These are phyloP conservation scores for Hemiscyllium ocellatum DNA, from an alignment of 2,113 vertebrate species.

Conservation along the genomic window DNA sequence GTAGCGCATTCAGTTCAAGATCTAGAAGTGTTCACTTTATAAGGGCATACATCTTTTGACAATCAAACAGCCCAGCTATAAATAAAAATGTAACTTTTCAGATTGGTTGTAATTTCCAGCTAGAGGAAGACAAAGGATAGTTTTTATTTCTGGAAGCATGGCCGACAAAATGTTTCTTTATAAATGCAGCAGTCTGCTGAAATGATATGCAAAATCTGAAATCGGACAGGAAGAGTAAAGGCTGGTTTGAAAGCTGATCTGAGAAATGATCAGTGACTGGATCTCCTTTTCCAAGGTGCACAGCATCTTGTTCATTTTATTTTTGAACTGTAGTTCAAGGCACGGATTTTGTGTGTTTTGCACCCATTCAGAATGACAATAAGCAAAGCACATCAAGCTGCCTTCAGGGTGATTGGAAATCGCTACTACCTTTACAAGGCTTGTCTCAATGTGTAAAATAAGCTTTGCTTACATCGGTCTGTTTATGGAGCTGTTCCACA, in stretches of 20 bases:
- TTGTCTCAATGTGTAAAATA: not conserved
- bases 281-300: not conserved
- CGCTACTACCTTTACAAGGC: not conserved
- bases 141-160: slow-evolving; percentile 47
- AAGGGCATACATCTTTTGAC: slow-evolving; percentile 65
- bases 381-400: not conserved
- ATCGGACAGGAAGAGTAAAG: slow-evolving; percentile 13
- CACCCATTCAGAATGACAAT: not conserved
- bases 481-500: not conserved
- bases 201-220: not conserved
- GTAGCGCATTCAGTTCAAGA: slow-evolving; percentile 57
- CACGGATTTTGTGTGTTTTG: not conserved
- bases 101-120: slow-evolving; percentile 7
- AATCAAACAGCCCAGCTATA: slow-evolving; percentile 61
- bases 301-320: not conserved
- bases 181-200: not conserved
- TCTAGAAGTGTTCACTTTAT: slow-evolving; percentile 59
- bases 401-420: not conserved
- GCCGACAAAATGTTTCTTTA: not conserved
- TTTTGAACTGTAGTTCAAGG: slow-evolving; percentile 24
- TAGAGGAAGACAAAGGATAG: slow-evolving; percentile 48
- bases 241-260: not conserved
- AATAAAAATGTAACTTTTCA: slow-evolving; percentile 56
- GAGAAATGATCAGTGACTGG: not conserved
- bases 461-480: not conserved